Evolutionary conservation across 37 sponge, comb jelly and placozoan genomes (phyloP), one percentile per base, ranked within the genome.

Genomic region (Beroe ovata): DNA sequence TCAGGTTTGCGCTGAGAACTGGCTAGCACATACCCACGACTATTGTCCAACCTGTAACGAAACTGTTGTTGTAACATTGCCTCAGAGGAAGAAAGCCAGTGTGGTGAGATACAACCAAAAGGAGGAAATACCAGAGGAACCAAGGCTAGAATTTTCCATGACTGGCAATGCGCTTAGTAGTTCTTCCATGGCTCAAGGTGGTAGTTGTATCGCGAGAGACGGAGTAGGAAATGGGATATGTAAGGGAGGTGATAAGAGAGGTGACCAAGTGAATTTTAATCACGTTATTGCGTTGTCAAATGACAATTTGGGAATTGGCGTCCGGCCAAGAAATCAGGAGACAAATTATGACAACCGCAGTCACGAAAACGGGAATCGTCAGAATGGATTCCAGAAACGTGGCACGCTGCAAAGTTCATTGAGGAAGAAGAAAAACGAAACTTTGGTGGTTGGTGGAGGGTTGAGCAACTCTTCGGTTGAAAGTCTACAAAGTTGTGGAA

Each of bases 21-120:
- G 84, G 84, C 28, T 77, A 4, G n/a, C 84, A 6, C 84, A 77
- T 20, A 77, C 84, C 41, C 84, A 77, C 84, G 84, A 77, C 54
- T 77, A 77, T 54, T 77, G 84, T 23, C 84, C 84, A 25, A 77
- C 54, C 19, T 77, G 84, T 40, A 77, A 38, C 84, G 84, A 77
- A 41, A 38, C 84, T 77, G 84, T 77, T 4, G 54, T 77, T 39
- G 84, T 77, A 4, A 41, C 84, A 0, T 8, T 77, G 26, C 84
- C 84, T 19, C n/a, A 39, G 54, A 39, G 84, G 33, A 77, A 77
- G 54, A 39, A 25, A 41, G 25, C 54, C 0, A 39, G 0, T 25
- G 0, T 42, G 1, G 26, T 39, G 26, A 30, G 84, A 25, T 77
- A 40, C 23, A 77, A 77, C 84, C 42, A 16, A 4, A 77, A 77